These are phyloP conservation scores for Pica pica DNA, from an alignment of 2,113 vertebrate genomes.

Conservation along the genomic window DNA sequence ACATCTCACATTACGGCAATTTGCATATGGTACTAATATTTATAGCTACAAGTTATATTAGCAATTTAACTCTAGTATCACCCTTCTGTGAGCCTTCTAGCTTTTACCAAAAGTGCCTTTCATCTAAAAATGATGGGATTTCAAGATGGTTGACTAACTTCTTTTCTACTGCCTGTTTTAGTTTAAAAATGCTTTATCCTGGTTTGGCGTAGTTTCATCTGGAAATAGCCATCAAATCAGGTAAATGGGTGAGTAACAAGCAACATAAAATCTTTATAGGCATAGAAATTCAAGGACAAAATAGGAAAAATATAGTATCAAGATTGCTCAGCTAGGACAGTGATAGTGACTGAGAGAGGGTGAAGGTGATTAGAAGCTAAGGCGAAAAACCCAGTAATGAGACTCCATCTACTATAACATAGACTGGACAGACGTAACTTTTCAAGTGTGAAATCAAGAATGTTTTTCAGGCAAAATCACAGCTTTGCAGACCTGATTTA, in stretches of 20 bases:
- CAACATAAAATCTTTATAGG: background rate
- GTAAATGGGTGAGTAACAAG: background rate
- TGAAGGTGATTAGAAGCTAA: background rate
- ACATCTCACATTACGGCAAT: background rate
- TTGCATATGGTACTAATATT: background rate
- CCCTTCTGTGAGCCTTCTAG: background rate
- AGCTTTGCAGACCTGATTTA: background rate
- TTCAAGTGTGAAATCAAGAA: background rate
- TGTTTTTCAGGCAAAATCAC: background rate
- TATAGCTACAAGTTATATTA: background rate
- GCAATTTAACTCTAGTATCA: background rate
- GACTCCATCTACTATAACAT: background rate
- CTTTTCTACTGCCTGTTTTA: background rate
- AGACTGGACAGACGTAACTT: background rate
- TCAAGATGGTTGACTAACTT: background rate
- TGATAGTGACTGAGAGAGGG: background rate
- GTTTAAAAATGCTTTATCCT: background rate
- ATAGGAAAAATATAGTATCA: background rate
- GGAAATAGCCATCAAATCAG: background rate
- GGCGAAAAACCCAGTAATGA: background rate
- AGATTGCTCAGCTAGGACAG: background rate
- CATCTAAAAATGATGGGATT: background rate
- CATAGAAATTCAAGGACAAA: background rate
- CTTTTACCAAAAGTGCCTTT: background rate
- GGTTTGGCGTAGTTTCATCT: background rate